Conservation (phyloP, 2,797 vertebrate species). For the Acanthornis magna region DNA sequence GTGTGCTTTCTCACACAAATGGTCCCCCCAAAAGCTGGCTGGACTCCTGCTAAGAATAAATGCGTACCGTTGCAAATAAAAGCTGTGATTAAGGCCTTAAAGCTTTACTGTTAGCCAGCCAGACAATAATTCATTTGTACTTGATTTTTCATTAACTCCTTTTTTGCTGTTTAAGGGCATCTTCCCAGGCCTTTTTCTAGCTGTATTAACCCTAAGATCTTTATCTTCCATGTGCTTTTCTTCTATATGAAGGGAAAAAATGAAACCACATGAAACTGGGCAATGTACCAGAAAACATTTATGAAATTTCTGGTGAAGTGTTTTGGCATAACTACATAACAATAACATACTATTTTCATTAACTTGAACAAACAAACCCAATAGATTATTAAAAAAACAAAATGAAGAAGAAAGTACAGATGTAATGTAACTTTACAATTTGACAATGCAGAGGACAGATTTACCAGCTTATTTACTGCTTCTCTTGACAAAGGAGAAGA, state of each 20-base stretch:
- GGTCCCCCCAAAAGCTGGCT: background rate
- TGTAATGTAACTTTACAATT: constrained; percentile 49
- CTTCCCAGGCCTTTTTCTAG: constrained; percentile 13
- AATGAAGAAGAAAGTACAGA: constrained; percentile 37
- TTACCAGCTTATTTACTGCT: constrained; percentile 36
- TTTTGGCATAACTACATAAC: constrained; percentile 71
- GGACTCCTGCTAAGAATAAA: background rate
- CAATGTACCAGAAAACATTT: constrained; percentile 67
- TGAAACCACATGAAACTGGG: constrained; percentile 72
- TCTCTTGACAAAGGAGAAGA: constrained; percentile 18
- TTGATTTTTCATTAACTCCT: constrained; percentile 46
- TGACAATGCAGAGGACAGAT: background rate
- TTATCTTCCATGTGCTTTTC: constrained; percentile 45
- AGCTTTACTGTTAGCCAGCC: background rate
- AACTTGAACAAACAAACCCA: constrained; percentile 74
- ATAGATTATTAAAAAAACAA: constrained; percentile 70
- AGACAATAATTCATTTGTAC: constrained; percentile 35
- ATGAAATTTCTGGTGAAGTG: constrained; percentile 73
- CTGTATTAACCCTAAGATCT: constrained; percentile 7
- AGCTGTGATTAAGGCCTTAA: background rate
- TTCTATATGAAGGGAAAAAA: constrained; percentile 49
- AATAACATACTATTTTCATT: constrained; percentile 76
- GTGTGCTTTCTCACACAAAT: constrained; percentile 16
- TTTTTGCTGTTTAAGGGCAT: constrained; percentile 21
- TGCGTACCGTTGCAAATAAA: background rate